Conservation (phyloP, 2,888 invertebrate species). For the Coelogynopora nodosa region DNA sequence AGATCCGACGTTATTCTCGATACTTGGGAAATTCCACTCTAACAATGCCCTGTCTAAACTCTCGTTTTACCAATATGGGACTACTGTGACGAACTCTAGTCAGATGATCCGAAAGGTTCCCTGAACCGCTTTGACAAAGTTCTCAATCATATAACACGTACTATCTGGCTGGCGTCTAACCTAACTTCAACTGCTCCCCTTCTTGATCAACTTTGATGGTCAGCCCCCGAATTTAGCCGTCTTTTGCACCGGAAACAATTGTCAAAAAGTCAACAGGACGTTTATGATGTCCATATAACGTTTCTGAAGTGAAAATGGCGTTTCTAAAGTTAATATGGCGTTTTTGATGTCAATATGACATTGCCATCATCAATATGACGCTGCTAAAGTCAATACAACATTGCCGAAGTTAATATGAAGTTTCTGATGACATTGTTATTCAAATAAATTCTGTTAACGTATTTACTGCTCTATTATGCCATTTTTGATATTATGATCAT, state of each 20-base stretch:
- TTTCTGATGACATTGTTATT: too few species aligned
- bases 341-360: too few species aligned
- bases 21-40: background rate
- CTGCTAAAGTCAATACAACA: too few species aligned
- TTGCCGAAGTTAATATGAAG: too few species aligned
- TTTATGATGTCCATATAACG: too few species aligned
- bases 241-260: background rate
- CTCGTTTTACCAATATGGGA: background rate
- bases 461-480: too few species aligned
- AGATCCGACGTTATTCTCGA: background rate
- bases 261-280: too few species aligned
- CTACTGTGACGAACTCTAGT: background rate
- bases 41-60: background rate
- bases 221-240: background rate
- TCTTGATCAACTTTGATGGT: constrained; percentile 1
- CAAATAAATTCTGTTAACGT: too few species aligned
- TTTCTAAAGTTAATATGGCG: too few species aligned
- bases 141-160: background rate
- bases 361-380: too few species aligned
- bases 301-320: too few species aligned
- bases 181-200: constrained; percentile 19
- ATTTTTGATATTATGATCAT: too few species aligned
- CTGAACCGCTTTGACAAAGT: background rate
- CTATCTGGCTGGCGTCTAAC: background rate
- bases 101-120: background rate